Conservation (phyloP, 2,888 invertebrate genomes). For the Hirtodrosophila trivittata region DNA sequence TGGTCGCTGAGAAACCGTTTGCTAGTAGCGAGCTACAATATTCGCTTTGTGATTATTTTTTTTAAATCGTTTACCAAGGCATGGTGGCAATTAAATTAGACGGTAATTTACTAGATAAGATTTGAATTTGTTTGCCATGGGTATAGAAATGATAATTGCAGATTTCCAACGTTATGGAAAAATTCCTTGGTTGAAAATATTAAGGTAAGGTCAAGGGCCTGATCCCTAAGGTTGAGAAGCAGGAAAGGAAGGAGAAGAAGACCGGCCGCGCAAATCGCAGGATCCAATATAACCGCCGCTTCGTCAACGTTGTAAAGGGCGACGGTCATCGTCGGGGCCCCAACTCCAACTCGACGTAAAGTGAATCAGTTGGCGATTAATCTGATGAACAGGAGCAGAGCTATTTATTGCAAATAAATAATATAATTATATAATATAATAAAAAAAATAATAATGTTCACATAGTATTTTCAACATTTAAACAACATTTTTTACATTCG, state of each 20-base stretch:
- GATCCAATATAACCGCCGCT: conserved; percentile 99
- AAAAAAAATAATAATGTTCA: no score
- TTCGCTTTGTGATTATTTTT: no score
- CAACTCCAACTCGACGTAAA: conserved; percentile 92
- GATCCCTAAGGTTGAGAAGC: conserved; percentile 99
- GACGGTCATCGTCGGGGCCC: conserved; percentile 98
- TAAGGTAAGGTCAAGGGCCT: conserved; percentile 99
- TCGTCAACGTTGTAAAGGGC: conserved; percentile 97
- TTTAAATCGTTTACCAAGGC: no score
- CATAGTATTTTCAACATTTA: conserved; percentile 65
- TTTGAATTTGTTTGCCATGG: no score
- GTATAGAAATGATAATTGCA: no score
- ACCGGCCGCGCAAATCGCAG: conserved; percentile 99
- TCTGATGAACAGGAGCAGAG: conserved; percentile 53
- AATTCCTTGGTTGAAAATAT: no score
- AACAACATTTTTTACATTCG: conserved; percentile 54
- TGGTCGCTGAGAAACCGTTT: no score
- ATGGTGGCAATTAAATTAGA: no score
- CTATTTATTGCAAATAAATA: conserved; percentile 66
- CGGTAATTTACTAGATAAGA: no score
- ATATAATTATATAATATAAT: no score
- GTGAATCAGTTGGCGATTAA: conserved; percentile 30
- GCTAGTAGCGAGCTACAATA: no score
- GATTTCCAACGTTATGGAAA: no score
- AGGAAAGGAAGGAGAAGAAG: conserved; percentile 99